Base-by-base conservation (phyloP, 2,797 vertebrate species). In the Arremon brunneinucha region DNA sequence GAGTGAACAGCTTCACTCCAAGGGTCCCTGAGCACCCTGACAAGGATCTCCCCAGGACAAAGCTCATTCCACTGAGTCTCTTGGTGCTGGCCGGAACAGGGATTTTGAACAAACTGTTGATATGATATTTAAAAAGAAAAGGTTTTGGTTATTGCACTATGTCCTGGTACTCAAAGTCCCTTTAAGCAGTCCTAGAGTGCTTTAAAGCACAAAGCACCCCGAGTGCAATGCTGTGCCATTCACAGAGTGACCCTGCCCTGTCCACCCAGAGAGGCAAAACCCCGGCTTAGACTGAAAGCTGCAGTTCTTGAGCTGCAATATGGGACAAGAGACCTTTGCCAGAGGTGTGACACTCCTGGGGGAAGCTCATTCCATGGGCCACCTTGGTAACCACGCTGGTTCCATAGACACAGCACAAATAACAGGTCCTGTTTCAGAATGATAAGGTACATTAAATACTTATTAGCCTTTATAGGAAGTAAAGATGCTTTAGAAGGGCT, bases 11-110 rank as follows among this genome's bases (percentile, higher is more conserved):
- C 26, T 69, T 62, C n/a, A 0, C 37, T 49, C 43, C 24, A n/a
- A 11, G 46, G 50, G 35, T 43, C 50, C 32, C 28, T 6, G 5
- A 7, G 21, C 30, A 6, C 0, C 0, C 28, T 34, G 52, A 35
- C 9, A 32, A 30, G n/a, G 34, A 49, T 17, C 17, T 79, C n/a
- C 37, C 10, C 10, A 2, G 12, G 22, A 9, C 26, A 35, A 12
- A 83, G 14, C 28, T 90, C 39, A 14, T 60, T 62, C 53, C 46
- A 35, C n/a, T 62, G 44, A 60, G 6, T 19, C 18, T 68, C 9
- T 16, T 22, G 11, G 35, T 53, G 44, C 39, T 76, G 50, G 14
- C 26, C 30, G 59, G 59, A 82, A 24, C 21, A 34, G 39, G 44
- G 26, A 11, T 56, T 91, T 65, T 46, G 11, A 27, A 20, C 37